Evolutionary conservation across 2,113 vertebrate genomes (phyloP), one percentile per base, ranked within the genome.

Genomic region (Caloenas nicobarica): DNA sequence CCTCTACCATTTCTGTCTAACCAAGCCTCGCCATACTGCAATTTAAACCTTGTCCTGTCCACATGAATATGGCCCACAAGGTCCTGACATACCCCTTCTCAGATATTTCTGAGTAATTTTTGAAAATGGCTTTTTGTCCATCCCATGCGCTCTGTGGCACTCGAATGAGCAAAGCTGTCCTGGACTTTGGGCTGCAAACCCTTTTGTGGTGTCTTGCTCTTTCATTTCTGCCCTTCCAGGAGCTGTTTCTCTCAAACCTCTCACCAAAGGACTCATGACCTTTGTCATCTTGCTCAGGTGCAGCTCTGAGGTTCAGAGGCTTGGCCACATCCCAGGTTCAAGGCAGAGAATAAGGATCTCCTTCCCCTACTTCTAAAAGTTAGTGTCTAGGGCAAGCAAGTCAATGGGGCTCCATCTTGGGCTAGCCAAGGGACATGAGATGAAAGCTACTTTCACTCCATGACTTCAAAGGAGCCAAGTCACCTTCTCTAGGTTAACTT

Each of bases 151-250:
- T 68, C 34, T 6, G 6, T 16, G 10, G 34, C 33, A 61, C 42
- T 10, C 1, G 0, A 44, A 77, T 0, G 0, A 72, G 16, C 3
- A 57, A 81, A 77, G 16, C 26, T 80, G 10, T 68, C 26, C 25
- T 54, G 18, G 14, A 22, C 5, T 29, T 80, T 53, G 36, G 24
- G 44, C 26, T 80, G n/a, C 7, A 74, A 86, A 84, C 4, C 17
- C 21, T 21, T 64, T 72, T 36, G 31, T 28, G 23, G 10, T 31
- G 25, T 44, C 44, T 54, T 71, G 22, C 11, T 88, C 24, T 68
- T 71, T 64, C 8, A 24, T 50, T 90, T 78, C 51, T 69, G 21
- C 10, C 21, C 11, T 74, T 81, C 48, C 24, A 53, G 34, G 31
- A 88, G 29, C 29, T 6, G 3, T 48, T 87, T 76, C 78, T 68